Evolutionary conservation across 2,797 vertebrate species (phyloP), one percentile per base, ranked within the genome.

Genomic region (Philypnodon macrostomus): DNA sequence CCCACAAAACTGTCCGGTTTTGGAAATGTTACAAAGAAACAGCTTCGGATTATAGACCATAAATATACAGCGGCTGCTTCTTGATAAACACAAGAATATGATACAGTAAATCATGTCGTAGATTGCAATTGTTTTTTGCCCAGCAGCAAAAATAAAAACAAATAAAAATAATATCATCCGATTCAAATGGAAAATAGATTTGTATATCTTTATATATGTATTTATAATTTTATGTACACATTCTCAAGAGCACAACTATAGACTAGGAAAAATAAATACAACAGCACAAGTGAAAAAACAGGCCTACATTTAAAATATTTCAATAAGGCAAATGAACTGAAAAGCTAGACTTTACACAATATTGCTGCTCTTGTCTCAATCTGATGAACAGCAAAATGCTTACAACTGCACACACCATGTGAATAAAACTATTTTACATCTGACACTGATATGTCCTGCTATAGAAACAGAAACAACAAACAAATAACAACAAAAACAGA

Each of bases 161-260:
- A 88, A 88, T 72, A 88, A 88, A 88, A 88, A 89, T 85, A 87
- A 86, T 85, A 88, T 88, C 88, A 78, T 85, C 80, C 56, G 73
- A 89, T 90, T 87, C 74, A 89, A 86, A 90, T 88, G 84, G 87
- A 90, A 90, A 91, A 92, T 90, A 91, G 88, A 90, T 88, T 85
- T 89, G 75, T 88, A 86, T 89, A 89, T 89, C 84, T 87, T 87
- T 86, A 84, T 88, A 89, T 87, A 87, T 89, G 77, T 89, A 88
- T 91, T 89, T 90, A 89, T 89, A 89, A 72, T 83, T 83, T 79
- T 90, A 88, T 89, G 74, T 91, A 91, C 88, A 90, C 76, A 80
- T 85, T 80, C 70, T 82, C 63, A 58, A 75, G 73, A 80, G 74
- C 77, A 87, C 80, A 69, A 85, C 77, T 68, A 83, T 67, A 44